Evolutionary conservation across 2,797 vertebrate genomes (phyloP), one percentile per base, ranked within the genome.

Genomic region (Gallinago solitaria): DNA sequence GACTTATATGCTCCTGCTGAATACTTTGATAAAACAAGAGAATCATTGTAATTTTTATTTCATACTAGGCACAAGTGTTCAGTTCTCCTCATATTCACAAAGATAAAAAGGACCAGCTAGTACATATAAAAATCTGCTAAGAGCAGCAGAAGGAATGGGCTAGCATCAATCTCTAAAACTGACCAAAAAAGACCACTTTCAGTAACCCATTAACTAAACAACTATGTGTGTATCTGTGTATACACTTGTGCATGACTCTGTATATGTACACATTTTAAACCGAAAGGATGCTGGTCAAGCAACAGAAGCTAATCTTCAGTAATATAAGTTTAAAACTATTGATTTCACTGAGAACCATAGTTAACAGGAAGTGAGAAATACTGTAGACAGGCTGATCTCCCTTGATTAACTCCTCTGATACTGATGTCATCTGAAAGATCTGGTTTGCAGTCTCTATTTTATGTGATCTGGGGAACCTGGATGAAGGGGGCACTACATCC

Each of bases 241-340:
- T 7, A 30, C 18, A 33, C 17, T 12, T 25, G 9, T 32, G 33
- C 30, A 37, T 6, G 17, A 54, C 27, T 83, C 60, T 68, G 41
- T 20, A 63, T 10, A 3, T 0, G 28, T 30, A 70, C 1, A 0
- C 12, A 43, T 2, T 12, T 23, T 20, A 45, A 59, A 77, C 0
- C 19, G 28, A 70, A 53, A 83, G 33, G 33, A 68, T 7, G 21
- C 1, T 14, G 6, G 54, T 28, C 33, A 75, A 88, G 41, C 65
- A 84, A 45, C 8, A 68, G 27, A 70, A 92, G 45, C 16, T 48
- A 19, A 77, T n/a, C 39, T 78, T 30, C 39, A 68, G 43, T 16
- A 79, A 59, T 6, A n/a, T 2, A 68, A 53, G 77, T 18, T 4
- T 27, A n/a, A 85, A 45, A 8, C 16, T 17, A 60, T 1, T 20